Base-by-base conservation (phyloP, 37 sponge, comb jelly and placozoan species). In the Crambe crambe region DNA sequence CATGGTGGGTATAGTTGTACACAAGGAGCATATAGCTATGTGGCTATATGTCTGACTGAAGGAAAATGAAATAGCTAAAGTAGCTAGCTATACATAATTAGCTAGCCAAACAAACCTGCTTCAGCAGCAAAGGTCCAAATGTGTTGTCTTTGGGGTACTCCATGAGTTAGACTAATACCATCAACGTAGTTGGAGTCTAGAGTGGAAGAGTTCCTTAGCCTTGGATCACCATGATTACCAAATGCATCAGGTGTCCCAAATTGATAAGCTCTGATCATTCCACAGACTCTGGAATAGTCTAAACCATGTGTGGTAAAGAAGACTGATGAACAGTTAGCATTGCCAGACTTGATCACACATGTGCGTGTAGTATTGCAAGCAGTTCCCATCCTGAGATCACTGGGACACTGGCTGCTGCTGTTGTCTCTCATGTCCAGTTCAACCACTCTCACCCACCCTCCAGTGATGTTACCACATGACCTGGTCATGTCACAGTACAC, bases 401-500 rank as follows among this genome's bases (percentile, higher is more conserved):
- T 18, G 3, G 76, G 76, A 76, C 76, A 76, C 62, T 76, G 61
- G 29, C 4, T 59, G 3, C 21, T 21, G 42, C 22, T 8, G n/a
- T n/a, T n/a, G 40, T 76, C 32, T 6, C 40, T 76, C 76, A 76
- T 76, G 63, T 76, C 76, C 40, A 76, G 40, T 56, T 37, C 40
- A 22, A 34, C 62, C 63, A 76, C 42, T 42, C 42, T 76, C 63
- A 76, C 60, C 76, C 76, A 76, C 27, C 62, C 62, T 38, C 76
- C 76, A 60, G 61, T 40, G 40, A 60, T 37, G 23, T 37, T 41
- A 34, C 42, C 42, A 42, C 76, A 76, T 38, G 62, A 43, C 76
- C 76, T 61, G 44, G 61, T 61, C 76, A 76, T 76, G 26, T 76
- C 76, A 37, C 76, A 76, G 63, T 61, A 76, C 27, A 60, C 54